Evolutionary conservation across 1,140 invertebrate species (phyloP), one percentile per base, ranked within the genome.

Genomic region (Drosophila novamexicana): DNA sequence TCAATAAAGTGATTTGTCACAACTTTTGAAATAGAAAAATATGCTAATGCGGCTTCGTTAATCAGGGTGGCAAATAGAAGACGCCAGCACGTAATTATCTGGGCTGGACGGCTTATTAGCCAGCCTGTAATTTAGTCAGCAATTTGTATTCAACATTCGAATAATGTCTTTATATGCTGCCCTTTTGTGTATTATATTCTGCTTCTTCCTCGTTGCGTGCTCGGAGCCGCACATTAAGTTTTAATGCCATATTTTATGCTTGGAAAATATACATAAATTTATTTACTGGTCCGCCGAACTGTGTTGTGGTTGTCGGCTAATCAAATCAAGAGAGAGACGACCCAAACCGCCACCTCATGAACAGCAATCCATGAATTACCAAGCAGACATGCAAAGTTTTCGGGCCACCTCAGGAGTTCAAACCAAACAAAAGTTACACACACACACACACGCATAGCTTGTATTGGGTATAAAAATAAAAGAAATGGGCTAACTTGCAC

Each of bases 211-310:
- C 45, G 61, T 77, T 65, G 77, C 83, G 84, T 89, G 84, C 74
- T 32, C 45, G 12, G 50, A 81, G 77, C 69, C 74, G 85, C 65
- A 89, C 84, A 89, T 89, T 89, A 89, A 81, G 74, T 81, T 84
- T 84, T 89, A 89, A 89, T 89, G 81, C 84, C 83, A 88, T 89
- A 89, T 86, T 86, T 86, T 86, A 88, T 83, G 84, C 84, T 69
- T 62, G 64, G 73, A 75, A 74, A 89, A 89, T 89, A 77, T 84
- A 66, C 77, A 89, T 89, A 89, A 81, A 89, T 89, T 89, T 88
- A 79, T 79, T 80, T 72, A 72, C 49, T 66, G 40, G 59, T 45
- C 64, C 45, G 56, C 18, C 68, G 44, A 61, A 45, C 69, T 65
- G 39, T 73, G 64, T 56, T 36, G 45, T 49, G 47, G 59, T 57